These are phyloP conservation scores for Tricholaema leucomelas DNA, from an alignment of 2,113 vertebrate genomes.

Conservation along the genomic window DNA sequence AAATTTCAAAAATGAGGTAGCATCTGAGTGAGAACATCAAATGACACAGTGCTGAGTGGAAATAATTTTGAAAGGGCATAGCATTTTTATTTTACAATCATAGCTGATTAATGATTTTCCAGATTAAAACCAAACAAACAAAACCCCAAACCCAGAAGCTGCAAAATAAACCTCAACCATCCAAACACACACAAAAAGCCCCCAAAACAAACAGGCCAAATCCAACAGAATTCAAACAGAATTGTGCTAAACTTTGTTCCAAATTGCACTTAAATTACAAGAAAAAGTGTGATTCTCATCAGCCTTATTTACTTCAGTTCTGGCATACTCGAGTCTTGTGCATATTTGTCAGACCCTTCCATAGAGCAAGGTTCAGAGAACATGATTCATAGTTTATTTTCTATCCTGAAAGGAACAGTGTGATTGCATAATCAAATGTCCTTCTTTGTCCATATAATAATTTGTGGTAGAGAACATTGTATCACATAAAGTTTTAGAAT, in stretches of 20 bases:
- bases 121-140: background rate
- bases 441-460: background rate
- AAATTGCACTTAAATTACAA: background rate
- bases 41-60: background rate
- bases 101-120: background rate
- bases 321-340: background rate
- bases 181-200: too few relatives aligned
- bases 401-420: background rate
- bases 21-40: background rate
- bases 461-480: background rate
- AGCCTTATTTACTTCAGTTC: background rate
- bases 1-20: background rate
- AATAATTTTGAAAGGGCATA: background rate
- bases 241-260: background rate
- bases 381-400: background rate
- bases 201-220: too few relatives aligned
- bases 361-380: background rate
- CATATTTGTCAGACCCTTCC: background rate
- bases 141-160: background rate
- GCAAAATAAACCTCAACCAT: background rate
- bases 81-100: background rate
- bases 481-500: background rate
- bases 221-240: background rate
- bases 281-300: background rate
- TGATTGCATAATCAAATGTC: background rate